Base-by-base conservation (phyloP, 2,797 vertebrate species). In the Lepus townsendii region DNA sequence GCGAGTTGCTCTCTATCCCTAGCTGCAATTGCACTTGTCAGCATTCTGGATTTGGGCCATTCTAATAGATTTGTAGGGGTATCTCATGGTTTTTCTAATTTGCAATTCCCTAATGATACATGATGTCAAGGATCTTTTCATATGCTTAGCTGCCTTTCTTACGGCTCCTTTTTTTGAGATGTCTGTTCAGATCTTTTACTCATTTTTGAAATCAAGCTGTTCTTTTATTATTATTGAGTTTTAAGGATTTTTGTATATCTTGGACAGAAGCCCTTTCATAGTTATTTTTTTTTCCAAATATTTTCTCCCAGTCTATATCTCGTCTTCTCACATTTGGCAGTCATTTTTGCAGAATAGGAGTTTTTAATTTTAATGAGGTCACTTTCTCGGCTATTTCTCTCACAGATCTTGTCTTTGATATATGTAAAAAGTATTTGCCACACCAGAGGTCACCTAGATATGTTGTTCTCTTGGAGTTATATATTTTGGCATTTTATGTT, bases 21-120 rank as follows among this genome's bases (percentile, higher is more conserved):
- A 16, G 12, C 22, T 50, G 9, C 38, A 38, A 35, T 69, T 52
- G 22, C 8, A 52, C 4, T 69, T 69, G 20, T 62, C n/a, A 89
- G 0, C 19, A 11, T 9, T 63, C 69, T 77, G 54, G n/a, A 50
- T 52, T 83, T 68, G 68, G 22, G 24, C 26, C 22, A 75, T 68
- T 83, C 20, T 63, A 80, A 90, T 13, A 47, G 13, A 2, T 30
- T 3, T 42, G 5, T 89, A 38, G 26, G 69, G 7, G 20, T 47
- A 79, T 79, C 38, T 71, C 35, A 62, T 27, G n/a, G 38, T 26
- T 79, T 60, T 69, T 57, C 83, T 88, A 76, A 76, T 83, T 93
- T 72, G 16, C 26, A 62, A 71, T 63, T 72, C 16, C 57, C 17
- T 62, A 93, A 68, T 82, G 9, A 30, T 12, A 30, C 14, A 47